Base-by-base conservation (phyloP, 1,140 invertebrate genomes). In the Paralvinella palmiformis region DNA sequence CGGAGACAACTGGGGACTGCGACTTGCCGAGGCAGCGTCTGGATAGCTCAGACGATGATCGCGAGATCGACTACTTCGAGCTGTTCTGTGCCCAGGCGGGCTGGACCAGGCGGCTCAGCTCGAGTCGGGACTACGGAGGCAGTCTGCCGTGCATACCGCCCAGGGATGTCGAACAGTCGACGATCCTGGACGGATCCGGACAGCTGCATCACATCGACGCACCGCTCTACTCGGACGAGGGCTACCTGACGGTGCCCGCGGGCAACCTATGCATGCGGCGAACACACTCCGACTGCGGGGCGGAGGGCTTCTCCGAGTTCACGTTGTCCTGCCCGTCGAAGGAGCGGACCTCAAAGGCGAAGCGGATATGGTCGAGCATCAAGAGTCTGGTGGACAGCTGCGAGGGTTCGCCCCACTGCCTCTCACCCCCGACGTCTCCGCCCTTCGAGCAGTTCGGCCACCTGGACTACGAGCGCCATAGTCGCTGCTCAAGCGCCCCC, bases 71-170 rank as follows among this genome's bases (percentile, higher is more conserved):
- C 35, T 57, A 57, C 55, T 57, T 33, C 55, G 55, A 57, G 33
- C 35, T 57, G 55, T 57, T 57, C 55, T 57, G 55, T n/a, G 55
- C n/a, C 4, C 55, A 57, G n/a, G 55, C 55, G 13, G 55, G 55
- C 5, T 32, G 55, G 7, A 20, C 27, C 27, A 41, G 37, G 37
- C 10, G n/a, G 37, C 33, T 57, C 27, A 57, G 55, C 55, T 57
- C 55, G 4, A n/a, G 27, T 32, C 22, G n/a, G 27, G n/a, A 24
- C 29, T 57, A 33, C 33, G 55, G 55, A 4, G 55, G 55, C 33
- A 33, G 29, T 13, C 55, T 57, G 20, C 55, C 55, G 27, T 32
- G 27, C 27, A 20, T 57, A 17, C 22, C 4, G 2, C 35, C 27
- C 29, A 27, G n/a, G n/a, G 37, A 10, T 41, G 37, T 41, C 10